These are phyloP conservation scores for Actinia tenebrosa DNA, from an alignment of 64 coral and sea anemone species.

Conservation along the genomic window DNA sequence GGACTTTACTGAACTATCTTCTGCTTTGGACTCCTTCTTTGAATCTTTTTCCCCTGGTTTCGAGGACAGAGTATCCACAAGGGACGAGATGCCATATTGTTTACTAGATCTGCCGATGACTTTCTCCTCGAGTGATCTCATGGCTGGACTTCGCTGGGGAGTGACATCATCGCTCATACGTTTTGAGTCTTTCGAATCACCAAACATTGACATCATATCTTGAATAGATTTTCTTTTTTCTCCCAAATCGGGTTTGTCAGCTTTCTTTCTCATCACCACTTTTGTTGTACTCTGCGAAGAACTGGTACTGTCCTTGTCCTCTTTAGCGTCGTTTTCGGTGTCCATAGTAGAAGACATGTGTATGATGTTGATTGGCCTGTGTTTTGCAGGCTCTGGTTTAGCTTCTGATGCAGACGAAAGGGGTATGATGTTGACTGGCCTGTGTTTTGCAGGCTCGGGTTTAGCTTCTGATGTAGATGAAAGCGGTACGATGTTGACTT, in stretches of 20 bases:
- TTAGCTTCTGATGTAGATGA: neutral
- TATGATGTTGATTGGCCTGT: neutral
- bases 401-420: neutral
- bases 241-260: neutral
- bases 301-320: neutral
- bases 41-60: neutral
- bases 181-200: neutral
- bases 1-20: neutral
- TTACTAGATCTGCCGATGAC: neutral
- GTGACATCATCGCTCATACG: neutral
- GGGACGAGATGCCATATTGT: neutral
- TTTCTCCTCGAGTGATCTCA: slow-evolving; percentile 9
- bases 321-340: neutral
- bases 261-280: slow-evolving; percentile 21
- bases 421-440: neutral
- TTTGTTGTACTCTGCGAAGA: neutral
- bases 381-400: neutral
- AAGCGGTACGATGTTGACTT: neutral
- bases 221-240: slow-evolving; percentile 22
- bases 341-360: neutral
- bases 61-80: neutral
- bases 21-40: neutral
- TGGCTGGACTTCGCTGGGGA: slow-evolving; percentile 10
- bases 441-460: neutral
- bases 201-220: slow-evolving; percentile 22